Conservation (phyloP, 2,888 invertebrate genomes). For the Thymelicus sylvestris region DNA sequence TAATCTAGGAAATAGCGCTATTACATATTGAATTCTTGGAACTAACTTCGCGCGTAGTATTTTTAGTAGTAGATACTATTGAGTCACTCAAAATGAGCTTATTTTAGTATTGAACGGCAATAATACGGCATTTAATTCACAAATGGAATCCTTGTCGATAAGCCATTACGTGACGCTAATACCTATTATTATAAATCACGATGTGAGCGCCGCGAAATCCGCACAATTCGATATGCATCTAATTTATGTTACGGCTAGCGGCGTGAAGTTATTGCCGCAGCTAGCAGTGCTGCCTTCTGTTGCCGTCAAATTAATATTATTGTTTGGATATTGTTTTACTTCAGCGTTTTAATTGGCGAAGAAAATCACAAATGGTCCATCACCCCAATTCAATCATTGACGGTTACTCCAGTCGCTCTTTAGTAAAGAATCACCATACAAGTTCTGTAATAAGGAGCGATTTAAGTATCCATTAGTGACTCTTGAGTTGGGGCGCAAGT, state of each 20-base stretch:
- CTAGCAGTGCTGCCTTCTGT: not conserved
- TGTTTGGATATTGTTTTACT: not conserved
- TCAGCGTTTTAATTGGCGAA: not conserved
- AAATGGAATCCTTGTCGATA: slow-evolving; percentile 17
- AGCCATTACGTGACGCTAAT: slow-evolving; percentile 47
- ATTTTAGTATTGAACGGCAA: not conserved
- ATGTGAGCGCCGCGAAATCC: slow-evolving; percentile 47
- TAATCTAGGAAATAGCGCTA: no score
- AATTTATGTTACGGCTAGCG: slow-evolving; percentile 40
- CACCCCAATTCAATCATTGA: no score
- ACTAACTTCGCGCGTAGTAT: no score
- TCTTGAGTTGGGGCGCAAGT: no score
- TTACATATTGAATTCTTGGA: no score
- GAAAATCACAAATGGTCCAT: no score
- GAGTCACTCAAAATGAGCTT: no score
- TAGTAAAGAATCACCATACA: no score
- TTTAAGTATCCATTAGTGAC: no score
- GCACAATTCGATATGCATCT: slow-evolving; percentile 43
- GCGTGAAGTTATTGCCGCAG: slow-evolving; percentile 23
- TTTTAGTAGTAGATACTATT: no score
- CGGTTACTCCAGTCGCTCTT: no score
- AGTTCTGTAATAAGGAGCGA: no score
- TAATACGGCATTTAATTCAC: not conserved
- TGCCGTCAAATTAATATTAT: not conserved
- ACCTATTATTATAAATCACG: slow-evolving; percentile 59